Percentiles rank a stretch among this genome's conserved stretches.
Evolutionary conservation across 2,888 invertebrate genomes (phyloP).

Genomic region (Noctua pronuba): DNA sequence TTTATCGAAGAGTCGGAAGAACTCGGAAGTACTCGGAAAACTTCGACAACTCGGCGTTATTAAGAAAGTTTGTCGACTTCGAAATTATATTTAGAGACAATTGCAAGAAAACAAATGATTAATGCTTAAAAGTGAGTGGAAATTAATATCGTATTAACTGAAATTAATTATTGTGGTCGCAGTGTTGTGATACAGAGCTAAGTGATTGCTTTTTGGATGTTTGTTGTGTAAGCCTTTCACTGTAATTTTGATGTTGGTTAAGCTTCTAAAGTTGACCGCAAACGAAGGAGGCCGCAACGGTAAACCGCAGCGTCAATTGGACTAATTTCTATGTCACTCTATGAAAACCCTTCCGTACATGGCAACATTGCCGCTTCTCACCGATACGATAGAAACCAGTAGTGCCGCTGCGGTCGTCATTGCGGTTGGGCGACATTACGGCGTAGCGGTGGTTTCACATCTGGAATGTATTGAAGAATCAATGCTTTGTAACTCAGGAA

Average conservation of each 20-base stretch:
- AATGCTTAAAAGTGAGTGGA: slow-evolving; percentile 31
- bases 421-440: background rate
- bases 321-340: background rate
- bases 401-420: background rate
- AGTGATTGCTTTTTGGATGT: slow-evolving; percentile 27
- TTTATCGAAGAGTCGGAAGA: slow-evolving; percentile 21
- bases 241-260: background rate
- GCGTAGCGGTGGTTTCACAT: background rate
- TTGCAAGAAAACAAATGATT: slow-evolving; percentile 57
- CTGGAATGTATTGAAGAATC: background rate
- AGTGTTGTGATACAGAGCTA: slow-evolving; percentile 20
- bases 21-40: slow-evolving; percentile 24
- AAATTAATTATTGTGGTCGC: slow-evolving; percentile 48
- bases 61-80: slow-evolving; percentile 47
- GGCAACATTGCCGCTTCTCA: background rate
- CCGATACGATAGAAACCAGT: background rate
- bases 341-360: background rate
- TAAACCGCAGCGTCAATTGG: background rate
- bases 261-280: background rate
- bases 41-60: slow-evolving; percentile 38
- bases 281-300: background rate
- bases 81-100: slow-evolving; percentile 43
- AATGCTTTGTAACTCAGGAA: background rate
- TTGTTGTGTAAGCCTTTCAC: background rate
- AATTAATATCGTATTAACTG: slow-evolving; percentile 51